These are phyloP conservation scores for Orcinus orca DNA, from an alignment of 2,113 vertebrate genomes.

Conservation along the genomic window DNA sequence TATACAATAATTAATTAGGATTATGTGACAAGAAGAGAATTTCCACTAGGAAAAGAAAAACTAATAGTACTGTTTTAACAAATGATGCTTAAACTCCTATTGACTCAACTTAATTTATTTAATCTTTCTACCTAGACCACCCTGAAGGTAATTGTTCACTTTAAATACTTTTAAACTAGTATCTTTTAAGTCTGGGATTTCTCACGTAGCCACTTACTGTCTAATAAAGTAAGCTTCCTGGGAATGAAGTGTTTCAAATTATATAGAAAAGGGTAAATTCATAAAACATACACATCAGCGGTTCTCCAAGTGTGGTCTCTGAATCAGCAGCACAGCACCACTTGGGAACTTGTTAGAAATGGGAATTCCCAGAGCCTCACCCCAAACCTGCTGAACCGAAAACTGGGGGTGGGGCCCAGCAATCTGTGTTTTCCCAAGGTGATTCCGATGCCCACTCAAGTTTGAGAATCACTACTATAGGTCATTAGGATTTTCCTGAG, in stretches of 20 bases:
- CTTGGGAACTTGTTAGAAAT: neutral
- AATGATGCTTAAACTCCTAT: slow-evolving; percentile 80
- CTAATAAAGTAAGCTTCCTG: slow-evolving; percentile 67
- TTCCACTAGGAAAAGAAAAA: slow-evolving; percentile 81
- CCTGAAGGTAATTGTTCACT: slow-evolving; percentile 79
- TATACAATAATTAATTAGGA: slow-evolving; percentile 82
- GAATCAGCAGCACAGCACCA: neutral
- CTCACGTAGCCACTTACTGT: slow-evolving; percentile 71
- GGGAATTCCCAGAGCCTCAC: neutral
- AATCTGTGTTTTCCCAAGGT: neutral
- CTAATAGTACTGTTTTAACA: slow-evolving; percentile 75
- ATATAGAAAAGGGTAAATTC: slow-evolving; percentile 44
- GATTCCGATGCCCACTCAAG: neutral
- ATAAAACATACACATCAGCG: neutral
- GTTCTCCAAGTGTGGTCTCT: neutral
- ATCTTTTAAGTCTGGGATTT: slow-evolving; percentile 77
- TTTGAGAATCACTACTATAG: neutral
- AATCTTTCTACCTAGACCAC: slow-evolving; percentile 79
- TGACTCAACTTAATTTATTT: slow-evolving; percentile 80
- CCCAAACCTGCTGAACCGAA: neutral
- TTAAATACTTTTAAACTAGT: slow-evolving; percentile 80
- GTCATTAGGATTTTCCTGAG: neutral
- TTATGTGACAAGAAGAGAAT: slow-evolving; percentile 79
- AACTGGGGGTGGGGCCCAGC: neutral
- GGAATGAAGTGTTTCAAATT: slow-evolving; percentile 78